Evolutionary conservation across 2,888 invertebrate species (phyloP).

Genomic region (Oxycera nigricornis): DNA sequence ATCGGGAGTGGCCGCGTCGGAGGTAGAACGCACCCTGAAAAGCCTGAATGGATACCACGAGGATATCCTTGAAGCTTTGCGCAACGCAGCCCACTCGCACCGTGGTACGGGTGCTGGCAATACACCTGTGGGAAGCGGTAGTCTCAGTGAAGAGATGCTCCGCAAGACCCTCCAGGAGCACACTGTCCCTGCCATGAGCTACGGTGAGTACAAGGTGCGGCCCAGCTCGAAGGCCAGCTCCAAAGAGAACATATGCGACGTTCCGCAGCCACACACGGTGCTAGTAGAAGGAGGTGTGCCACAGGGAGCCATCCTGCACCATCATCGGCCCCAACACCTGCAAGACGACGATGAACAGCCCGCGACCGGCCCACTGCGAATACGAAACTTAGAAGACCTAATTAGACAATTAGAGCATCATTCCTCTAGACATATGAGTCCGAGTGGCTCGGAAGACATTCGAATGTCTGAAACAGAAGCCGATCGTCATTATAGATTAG

Average conservation of each 20-base stretch:
- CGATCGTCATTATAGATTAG: conserved; percentile 85
- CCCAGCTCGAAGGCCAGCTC: conserved; percentile 64
- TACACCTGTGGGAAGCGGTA: conserved; percentile 70
- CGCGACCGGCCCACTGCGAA: conserved; percentile 83
- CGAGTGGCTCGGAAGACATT: conserved; percentile 90
- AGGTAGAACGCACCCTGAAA: conserved; percentile 86
- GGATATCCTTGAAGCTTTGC: conserved; percentile 87
- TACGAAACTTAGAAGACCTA: conserved; percentile 89
- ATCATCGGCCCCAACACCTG: conserved; percentile 63
- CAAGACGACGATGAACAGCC: conserved; percentile 80
- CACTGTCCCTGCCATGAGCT: conserved; percentile 62
- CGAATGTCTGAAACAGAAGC: conserved; percentile 84
- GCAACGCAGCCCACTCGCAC: conserved; percentile 76
- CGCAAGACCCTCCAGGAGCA: conserved; percentile 73
- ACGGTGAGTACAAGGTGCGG: conserved; percentile 69
- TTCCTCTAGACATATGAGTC: conserved; percentile 86
- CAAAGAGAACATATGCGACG: conserved; percentile 79
- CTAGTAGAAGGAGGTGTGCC: conserved; percentile 59
- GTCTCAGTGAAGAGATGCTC: conserved; percentile 73
- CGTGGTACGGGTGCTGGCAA: conserved; percentile 69
- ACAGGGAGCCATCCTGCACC: conserved; percentile 55
- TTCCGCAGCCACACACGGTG: conserved; percentile 68
- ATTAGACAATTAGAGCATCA: conserved; percentile 89
- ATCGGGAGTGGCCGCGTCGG: conserved; percentile 70
- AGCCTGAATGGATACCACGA: conserved; percentile 92